phyloP scores from a whole-genome alignment of 2,888 invertebrate genomes.

The Sialis lutaria region DNA sequence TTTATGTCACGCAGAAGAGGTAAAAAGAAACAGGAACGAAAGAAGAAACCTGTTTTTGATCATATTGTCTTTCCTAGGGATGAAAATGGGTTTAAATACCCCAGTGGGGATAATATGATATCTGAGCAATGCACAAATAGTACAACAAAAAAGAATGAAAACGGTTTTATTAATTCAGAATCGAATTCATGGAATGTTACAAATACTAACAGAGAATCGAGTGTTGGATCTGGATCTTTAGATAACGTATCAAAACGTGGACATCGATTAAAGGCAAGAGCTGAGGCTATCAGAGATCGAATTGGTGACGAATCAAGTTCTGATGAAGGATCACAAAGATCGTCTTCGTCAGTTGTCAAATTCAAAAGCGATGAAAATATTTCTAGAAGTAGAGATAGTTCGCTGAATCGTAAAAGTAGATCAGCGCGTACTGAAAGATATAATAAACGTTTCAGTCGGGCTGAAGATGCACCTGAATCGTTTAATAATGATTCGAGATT shows the following conservation, averaged over 20 bases:
- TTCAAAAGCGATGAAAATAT: conserved; percentile 54
- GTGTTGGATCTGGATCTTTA: conserved; percentile 26
- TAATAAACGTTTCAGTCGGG: conserved; percentile 53
- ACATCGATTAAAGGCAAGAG: conserved; percentile 44
- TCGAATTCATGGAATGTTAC: conserved; percentile 16
- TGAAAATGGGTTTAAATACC: conserved; percentile 10
- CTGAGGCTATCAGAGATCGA: conserved; percentile 43
- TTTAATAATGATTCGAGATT: conserved; percentile 28
- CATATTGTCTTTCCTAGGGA: conserved; percentile 36
- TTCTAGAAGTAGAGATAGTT: conserved; percentile 37
- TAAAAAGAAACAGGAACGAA: conserved; percentile 28
- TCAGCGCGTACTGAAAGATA: conserved; percentile 67
- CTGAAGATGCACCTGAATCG: conserved; percentile 40
- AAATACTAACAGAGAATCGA: conserved; percentile 13
- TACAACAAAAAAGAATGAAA: conserved; percentile 19
- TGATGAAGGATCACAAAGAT: conserved; percentile 52
- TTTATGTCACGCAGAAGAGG: conserved; percentile 24
- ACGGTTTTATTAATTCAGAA: neutral
- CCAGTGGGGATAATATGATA: conserved; percentile 15
- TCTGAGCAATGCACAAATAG: conserved; percentile 35
- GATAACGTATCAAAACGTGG: conserved; percentile 35
- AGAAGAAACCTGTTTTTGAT: conserved; percentile 38
- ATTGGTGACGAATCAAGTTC: conserved; percentile 46
- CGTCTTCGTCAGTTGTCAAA: conserved; percentile 44
- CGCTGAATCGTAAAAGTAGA: conserved; percentile 44